Percentiles rank a stretch among this genome's conserved stretches.
Conservation (phyloP, 1,140 invertebrate genomes). For the Lepidurus apus region DNA sequence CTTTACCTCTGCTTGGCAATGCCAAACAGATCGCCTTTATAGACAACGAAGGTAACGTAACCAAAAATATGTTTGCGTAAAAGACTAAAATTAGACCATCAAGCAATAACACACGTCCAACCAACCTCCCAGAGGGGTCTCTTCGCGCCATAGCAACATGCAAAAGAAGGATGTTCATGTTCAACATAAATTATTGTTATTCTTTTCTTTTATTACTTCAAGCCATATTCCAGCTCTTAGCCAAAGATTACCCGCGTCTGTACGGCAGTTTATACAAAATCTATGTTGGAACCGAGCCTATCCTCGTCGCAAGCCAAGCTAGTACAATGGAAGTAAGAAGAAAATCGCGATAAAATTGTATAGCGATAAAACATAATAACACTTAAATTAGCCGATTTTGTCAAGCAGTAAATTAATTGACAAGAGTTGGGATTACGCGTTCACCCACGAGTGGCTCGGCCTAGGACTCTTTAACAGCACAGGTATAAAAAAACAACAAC, state of each 20-base stretch:
- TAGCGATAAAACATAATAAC: no score
- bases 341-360: no score
- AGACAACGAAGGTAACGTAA: slow-evolving; percentile 6
- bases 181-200: no score
- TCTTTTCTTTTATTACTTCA: background rate
- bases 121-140: background rate
- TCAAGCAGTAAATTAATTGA: slow-evolving; percentile 49
- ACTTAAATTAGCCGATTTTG: slow-evolving; percentile 44
- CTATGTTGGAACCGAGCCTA: background rate
- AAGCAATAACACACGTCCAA: background rate
- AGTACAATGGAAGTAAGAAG: background rate
- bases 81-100: background rate
- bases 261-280: background rate
- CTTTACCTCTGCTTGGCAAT: background rate
- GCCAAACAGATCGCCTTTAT: background rate
- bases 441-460: slow-evolving; percentile 51
- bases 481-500: slow-evolving; percentile 54
- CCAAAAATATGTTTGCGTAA: background rate
- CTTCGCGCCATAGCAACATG: background rate
- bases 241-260: background rate
- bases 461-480: slow-evolving; percentile 46
- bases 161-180: background rate
- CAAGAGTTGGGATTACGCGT: slow-evolving; percentile 51
- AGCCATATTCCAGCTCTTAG: background rate
- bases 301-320: background rate